Evolutionary conservation across 1,140 invertebrate species (phyloP), one percentile per base, ranked within the genome.

Genomic region (Drosophila pallidifrons): DNA sequence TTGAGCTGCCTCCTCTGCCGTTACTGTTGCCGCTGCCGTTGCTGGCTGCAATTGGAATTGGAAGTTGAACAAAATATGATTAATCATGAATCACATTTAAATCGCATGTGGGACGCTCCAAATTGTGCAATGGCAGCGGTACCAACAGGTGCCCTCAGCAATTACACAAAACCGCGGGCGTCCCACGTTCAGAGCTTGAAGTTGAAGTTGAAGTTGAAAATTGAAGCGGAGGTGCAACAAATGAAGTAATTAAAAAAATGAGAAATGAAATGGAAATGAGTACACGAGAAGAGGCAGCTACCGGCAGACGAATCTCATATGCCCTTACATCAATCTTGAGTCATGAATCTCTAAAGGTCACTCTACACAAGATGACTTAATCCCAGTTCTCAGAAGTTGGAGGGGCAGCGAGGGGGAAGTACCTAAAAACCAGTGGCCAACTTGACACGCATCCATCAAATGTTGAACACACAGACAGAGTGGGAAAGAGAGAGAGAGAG

Each of bases 141-240:
- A 25, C 20, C 43, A 38, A 51, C 58, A 59, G 45, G 58, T 41
- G 30, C 41, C 46, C 46, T 16, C 46, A 75, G 79, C 71, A 82
- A 87, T 87, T 87, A 82, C 79, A 87, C 75, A 82, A 25, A 89
- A 68, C 67, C 63, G 57, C 65, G 55, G 67, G 69, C 59, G 63
- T 43, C 67, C 77, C 69, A 79, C 82, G 54, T 61, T 43, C 55
- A 38, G 20, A 25, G 16, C 32, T 28, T 45, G 58, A 61, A 38
- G 64, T 58, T 32, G 49, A 61, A 38, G 63, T 59, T 30, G 67
- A 43, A 11, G 35, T 38, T n/a, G 3, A 41, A 43, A 43, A 43
- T 43, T 43, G 46, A 15, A 15, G 51, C 10, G 25, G 25, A 54
- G 51, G 25, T 57, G 54, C 32, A 52, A 47, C 15, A 54, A 64